Conservation (phyloP, 2,888 invertebrate genomes). For the Chromoteleia sp. region DNA sequence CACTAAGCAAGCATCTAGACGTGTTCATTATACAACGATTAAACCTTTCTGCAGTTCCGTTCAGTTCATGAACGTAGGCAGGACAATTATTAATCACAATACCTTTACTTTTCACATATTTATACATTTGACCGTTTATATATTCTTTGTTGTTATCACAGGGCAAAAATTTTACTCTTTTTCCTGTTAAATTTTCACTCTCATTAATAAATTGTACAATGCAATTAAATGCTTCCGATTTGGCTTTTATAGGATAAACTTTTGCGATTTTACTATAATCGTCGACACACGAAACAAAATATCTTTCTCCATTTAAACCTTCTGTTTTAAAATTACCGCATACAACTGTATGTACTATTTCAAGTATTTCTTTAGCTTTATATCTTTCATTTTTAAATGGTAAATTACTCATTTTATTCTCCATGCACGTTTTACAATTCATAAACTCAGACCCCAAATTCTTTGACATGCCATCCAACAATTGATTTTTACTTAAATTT, state of each 20-base stretch:
- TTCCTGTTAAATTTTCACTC: conserved; percentile 37
- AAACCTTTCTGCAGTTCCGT: conserved; percentile 50
- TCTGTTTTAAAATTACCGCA: conserved; percentile 55
- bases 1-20: conserved; percentile 66
- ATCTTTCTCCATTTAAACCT: conserved; percentile 67
- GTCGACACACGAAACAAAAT: conserved; percentile 70
- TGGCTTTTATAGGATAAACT: conserved; percentile 67
- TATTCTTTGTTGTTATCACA: conserved; percentile 44
- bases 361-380: conserved; percentile 66
- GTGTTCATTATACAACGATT: conserved; percentile 66
- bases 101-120: conserved; percentile 30
- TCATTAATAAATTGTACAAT: conserved; percentile 53
- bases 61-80: conserved; percentile 51
- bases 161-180: conserved; percentile 29
- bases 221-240: conserved; percentile 63
- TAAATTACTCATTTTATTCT: conserved; percentile 71
- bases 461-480: conserved; percentile 65
- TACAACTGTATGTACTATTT: conserved; percentile 65
- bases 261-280: conserved; percentile 69
- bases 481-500: conserved; percentile 65
- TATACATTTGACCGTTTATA: conserved; percentile 33
- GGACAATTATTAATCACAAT: conserved; percentile 38
- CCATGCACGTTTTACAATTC: conserved; percentile 69
- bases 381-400: conserved; percentile 72
- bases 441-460: conserved; percentile 63